These are phyloP conservation scores for Polia nebulosa DNA, from an alignment of 2,888 invertebrate genomes.

Conservation along the genomic window DNA sequence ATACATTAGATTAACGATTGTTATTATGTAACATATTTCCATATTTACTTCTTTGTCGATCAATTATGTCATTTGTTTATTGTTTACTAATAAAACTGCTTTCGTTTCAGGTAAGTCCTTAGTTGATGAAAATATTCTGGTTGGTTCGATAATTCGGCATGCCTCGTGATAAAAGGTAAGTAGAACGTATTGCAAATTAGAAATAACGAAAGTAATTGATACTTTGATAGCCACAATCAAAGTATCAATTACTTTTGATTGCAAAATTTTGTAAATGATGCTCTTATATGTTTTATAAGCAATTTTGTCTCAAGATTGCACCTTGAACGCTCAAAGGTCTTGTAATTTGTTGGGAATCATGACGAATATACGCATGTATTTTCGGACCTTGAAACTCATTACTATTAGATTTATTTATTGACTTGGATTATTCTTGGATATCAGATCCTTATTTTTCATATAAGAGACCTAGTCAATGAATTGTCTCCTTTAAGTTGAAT, in stretches of 20 bases:
- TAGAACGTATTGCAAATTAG: constrained; percentile 1
- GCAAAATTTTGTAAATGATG: neutral
- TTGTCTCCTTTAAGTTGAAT: neutral
- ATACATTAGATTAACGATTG: constrained; percentile 8
- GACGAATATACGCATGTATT: neutral
- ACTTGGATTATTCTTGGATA: neutral
- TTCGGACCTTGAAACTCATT: neutral
- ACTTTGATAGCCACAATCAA: too few relatives aligned
- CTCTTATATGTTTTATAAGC: neutral
- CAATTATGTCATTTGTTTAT: constrained; percentile 11
- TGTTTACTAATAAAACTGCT: constrained; percentile 29
- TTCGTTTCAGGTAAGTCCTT: constrained; percentile 53
- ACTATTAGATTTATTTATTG: neutral
- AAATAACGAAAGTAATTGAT: neutral
- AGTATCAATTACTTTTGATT: neutral
- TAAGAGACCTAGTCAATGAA: neutral
- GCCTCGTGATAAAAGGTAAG: constrained; percentile 19
- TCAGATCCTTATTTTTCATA: neutral
- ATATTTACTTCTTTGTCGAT: neutral
- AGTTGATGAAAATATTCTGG: constrained; percentile 14
- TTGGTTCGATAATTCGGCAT: neutral
- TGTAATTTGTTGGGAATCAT: neutral
- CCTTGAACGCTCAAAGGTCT: neutral
- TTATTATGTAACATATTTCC: constrained; percentile 17
- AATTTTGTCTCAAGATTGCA: neutral